Base-by-base conservation (phyloP, 64 coral and sea anemone genomes). In the Cladopsammia gracilis region DNA sequence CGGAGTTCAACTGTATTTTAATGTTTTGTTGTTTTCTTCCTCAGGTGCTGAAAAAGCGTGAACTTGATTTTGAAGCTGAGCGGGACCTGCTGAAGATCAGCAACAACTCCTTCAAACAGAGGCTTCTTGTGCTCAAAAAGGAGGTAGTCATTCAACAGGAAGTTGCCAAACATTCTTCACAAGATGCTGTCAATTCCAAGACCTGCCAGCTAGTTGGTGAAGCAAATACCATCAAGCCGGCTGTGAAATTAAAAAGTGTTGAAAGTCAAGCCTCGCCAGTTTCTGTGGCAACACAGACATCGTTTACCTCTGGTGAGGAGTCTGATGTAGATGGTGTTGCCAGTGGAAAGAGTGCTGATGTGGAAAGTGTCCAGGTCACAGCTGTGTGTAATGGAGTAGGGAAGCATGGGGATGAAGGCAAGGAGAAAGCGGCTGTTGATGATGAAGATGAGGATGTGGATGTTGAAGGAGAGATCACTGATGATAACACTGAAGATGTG, bases 241-340 rank as follows among this genome's bases (percentile, higher is more conserved):
- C 48, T 45, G 72, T 14, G 24, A 88, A 75, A 11, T 57, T 74
- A 50, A 73, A 62, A 88, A 75, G 86, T 51, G 24, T 42, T 12
- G 68, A 88, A 88, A 48, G 23, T 4, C 68, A 59, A 73, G 18
- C 68, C 53, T 74, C 54, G 0, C 91, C 91, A 50, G 70, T 93
- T 25, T 93, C 91, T 43, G 91, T 93, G 47, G 80, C 91, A 87
- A 93, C 91, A 20, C 91, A 93, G 71, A 93, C 91, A 20, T 75
- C 91, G 20, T 74, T 84, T 15, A 87, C 47, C 4, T 67, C 70
- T 43, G 74, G 70, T 7, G 71, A 86, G 13, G 91, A 74, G 48
- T 73, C 56, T 13, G 88, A 66, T 12, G 10, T 25, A 88, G 51
- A 76, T 76, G 16, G 25, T 13, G 6, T 47, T 49, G 20, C 52